Percentiles rank a stretch among this genome's conserved stretches.
phyloP scores from a whole-genome alignment of 23 tunicate species.

The Aplidium turbinatum region DNA sequence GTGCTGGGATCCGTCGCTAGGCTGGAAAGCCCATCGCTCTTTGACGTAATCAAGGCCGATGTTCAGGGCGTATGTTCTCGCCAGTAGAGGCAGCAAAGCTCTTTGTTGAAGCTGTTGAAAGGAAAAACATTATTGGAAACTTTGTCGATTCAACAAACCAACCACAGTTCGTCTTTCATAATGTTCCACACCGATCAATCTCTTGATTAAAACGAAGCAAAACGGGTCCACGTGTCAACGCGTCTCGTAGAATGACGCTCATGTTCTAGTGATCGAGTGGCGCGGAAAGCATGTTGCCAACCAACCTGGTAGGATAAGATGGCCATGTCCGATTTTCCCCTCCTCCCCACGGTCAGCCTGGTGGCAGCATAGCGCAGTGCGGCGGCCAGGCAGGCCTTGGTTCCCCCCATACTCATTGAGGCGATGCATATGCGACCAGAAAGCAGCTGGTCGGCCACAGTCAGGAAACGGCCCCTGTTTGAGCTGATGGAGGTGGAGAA shows the following conservation, averaged over 20 bases:
- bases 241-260: too few relatives aligned
- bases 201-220: too few relatives aligned
- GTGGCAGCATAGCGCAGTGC: constrained; percentile 94
- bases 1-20: constrained; percentile 79
- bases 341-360: constrained; percentile 85
- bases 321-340: constrained; percentile 91
- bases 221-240: too few relatives aligned
- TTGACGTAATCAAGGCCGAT: constrained; percentile 92
- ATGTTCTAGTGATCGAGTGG: too few relatives aligned
- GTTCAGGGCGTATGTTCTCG: constrained; percentile 88
- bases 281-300: too few relatives aligned
- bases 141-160: too few relatives aligned
- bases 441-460: constrained; percentile 95
- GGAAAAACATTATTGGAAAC: too few relatives aligned
- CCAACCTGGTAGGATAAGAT: constrained; percentile 82
- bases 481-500: constrained; percentile 77
- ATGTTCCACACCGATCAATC: too few relatives aligned
- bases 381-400: constrained; percentile 84
- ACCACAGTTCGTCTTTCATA: too few relatives aligned
- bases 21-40: constrained; percentile 91
- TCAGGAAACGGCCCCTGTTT: constrained; percentile 77
- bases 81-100: constrained; percentile 82
- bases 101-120: constrained; percentile 91
- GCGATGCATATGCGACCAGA: constrained; percentile 99
- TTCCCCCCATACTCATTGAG: constrained; percentile 93